Base-by-base conservation (phyloP, 2,113 vertebrate species). In the Tiliqua scincoides region DNA sequence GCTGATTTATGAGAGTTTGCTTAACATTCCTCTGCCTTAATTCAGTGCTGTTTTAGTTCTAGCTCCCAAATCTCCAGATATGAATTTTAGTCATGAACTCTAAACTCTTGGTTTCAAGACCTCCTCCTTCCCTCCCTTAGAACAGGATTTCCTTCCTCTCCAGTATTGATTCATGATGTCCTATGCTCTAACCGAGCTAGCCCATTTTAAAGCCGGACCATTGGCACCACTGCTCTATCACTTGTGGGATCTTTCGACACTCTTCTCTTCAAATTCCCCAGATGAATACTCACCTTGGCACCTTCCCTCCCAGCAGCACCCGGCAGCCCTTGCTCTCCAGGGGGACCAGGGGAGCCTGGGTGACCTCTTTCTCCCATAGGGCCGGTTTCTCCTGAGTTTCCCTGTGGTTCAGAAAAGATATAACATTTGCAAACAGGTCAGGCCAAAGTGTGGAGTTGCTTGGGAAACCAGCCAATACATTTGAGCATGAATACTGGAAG, bases 311-410 rank as follows among this genome's bases (percentile, higher is more conserved):
- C 98, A 1, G 98, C 96, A 43, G 92, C 40, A 77, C 98, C 98
- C 0, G 98, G 98, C 71, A 99, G 96, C 32, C 98, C 98, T 52
- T 97, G 97, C 61, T 99, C 98, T 57, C 98, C 98, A 0, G 98
- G 98, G 35, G 98, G 97, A 43, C 98, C 98, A 0, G 98, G 98
- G 15, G 98, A 92, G 0, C 98, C 98, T 4, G 98, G 98, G 62
- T 98, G 98, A 0, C 98, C 98, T 95, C 98, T 95, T 35, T 99
- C 98, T 14, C 98, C 98, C 52, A 96, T 93, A 5, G 97, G 96
- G 0, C 98, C 98, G 0, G 96, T 97, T 80, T 98, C 98, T 2
- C 98, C 98, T 9, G 93, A 95, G 91, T 98, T 98, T 23, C 98
- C 98, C 98, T 99, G 76, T 82, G 72, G 18, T 87, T 27, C 6